phyloP scores from a whole-genome alignment of 1,140 invertebrate genomes.

The Chionoecetes opilio region DNA sequence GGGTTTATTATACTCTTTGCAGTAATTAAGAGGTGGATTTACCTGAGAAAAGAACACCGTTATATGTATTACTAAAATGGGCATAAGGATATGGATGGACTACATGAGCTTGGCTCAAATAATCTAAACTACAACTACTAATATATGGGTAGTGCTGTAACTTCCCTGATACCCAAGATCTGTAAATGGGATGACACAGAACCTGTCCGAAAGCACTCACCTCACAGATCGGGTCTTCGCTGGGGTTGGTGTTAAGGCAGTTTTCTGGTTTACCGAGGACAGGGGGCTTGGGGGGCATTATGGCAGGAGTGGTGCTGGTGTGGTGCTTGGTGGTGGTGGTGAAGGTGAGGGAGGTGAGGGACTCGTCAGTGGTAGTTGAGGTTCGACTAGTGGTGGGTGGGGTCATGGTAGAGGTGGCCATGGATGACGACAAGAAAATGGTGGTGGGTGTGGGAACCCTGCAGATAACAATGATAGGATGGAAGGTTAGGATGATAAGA shows the following conservation, averaged over 20 bases:
- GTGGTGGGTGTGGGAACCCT: slow-evolving; percentile 61
- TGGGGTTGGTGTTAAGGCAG: slow-evolving; percentile 44
- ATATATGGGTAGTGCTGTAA: no score
- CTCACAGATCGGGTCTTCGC: slow-evolving; percentile 58
- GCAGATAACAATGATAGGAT: background rate
- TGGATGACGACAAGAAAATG: slow-evolving; percentile 67
- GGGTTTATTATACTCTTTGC: no score
- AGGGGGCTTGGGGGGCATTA: slow-evolving; percentile 56
- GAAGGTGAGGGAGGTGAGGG: slow-evolving; percentile 59
- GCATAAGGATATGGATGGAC: no score
- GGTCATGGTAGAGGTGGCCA: slow-evolving; percentile 50
- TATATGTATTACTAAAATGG: no score
- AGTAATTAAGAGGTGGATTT: no score
- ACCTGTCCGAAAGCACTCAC: slow-evolving; percentile 14
- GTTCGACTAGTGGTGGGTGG: slow-evolving; percentile 34
- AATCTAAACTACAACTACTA: no score
- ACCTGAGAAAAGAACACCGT: no score
- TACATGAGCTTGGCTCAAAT: no score
- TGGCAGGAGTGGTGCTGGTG: slow-evolving; percentile 24
- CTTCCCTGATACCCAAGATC: no score
- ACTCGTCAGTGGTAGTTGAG: slow-evolving; percentile 29
- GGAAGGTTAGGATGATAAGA: no score
- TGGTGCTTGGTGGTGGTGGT: slow-evolving; percentile 51
- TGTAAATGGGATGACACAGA: no score
- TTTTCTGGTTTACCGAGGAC: slow-evolving; percentile 64